Base-by-base conservation (phyloP, 2,113 vertebrate species). In the Orientallactaga bullata region DNA sequence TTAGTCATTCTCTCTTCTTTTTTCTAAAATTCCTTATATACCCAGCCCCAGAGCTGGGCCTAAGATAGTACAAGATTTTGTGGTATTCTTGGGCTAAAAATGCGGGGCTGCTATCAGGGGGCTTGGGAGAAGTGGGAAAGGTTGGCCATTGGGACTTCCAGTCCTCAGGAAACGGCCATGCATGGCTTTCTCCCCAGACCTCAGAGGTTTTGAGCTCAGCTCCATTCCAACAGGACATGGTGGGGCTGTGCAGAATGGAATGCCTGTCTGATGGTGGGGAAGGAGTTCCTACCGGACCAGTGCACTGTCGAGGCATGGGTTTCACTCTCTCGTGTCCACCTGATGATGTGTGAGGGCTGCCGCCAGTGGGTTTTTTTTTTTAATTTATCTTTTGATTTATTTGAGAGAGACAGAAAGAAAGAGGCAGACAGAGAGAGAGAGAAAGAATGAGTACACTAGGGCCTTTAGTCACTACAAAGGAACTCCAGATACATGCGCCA, bases 11-110 rank as follows among this genome's bases (percentile, higher is more conserved):
- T 97, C 93, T 95, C 96, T 88, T 97, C 96, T 95, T 98, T 96
- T 96, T 96, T 98, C 97, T 96, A 73, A 97, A 97, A 98, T 98
- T 98, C 98, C 98, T 98, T 98, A 98, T 98, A 98, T 98, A 98
- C 98, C 96, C 98, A 97, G 97, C 97, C 97, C 96, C 95, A 16
- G 97, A 95, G 96, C 96, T 58, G 92, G 95, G 98, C 98, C 96
- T 79, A 97, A 98, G 98, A 98, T 97, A 98, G 98, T 93, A 96
- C 97, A 94, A 95, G 97, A 96, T 88, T 90, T 95, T 93, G 83
- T 89, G 97, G 97, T 97, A 97, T 98, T 97, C 96, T 58, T 89
- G 97, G 95, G 87, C 97, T 93, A 96, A 97, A 97, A 98, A 93
- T 88, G 37, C 94, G 97, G 95, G 96, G 91, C 83, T 71, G 92